Base-by-base conservation (phyloP, 2,888 invertebrate species). In the Tipula unca region DNA sequence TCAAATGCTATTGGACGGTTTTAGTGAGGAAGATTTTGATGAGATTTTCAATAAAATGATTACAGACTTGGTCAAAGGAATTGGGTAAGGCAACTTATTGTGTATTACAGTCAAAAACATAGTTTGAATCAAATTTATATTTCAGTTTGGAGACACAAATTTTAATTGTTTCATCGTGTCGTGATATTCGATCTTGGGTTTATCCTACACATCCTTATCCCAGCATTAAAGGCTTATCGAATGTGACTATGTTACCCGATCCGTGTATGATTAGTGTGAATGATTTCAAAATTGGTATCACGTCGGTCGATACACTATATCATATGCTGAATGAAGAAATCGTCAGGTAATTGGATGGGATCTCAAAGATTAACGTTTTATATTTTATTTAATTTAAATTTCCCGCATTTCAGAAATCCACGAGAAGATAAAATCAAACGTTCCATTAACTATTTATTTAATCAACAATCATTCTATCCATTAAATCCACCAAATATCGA, bases 191-290 rank as follows among this genome's bases (percentile, higher is more conserved):
- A 90, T 95, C 96, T 88, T 93, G 95, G 87, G 93, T 97, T 0
- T 98, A 95, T 90, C 98, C 98, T 3, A 97, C 97, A 0, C 95
- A 96, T 13, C 94, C 97, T 0, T 96, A 94, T 88, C 88, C 90
- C n/a, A 88, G 93, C 8, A 91, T 92, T 13, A 92, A 92, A 87
- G 92, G 92, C 84, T 93, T 92, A 88, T 88, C 92, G 8, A 95
- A 95, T 90, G 90, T 96, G 1, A 93, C 93, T 86, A 92, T 95
- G 88, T 90, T 96, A 87, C 93, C 97, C 0, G 98, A 98, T 92
- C 98, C 98, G 0, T 94, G 95, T 88, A 92, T 95, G 20, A 89
- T 98, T 3, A 93, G 94, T 88, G 91, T 98, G 85, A 94, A 95
- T 88, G 97, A 97, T 2, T 89, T 98, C 0, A 90, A 94, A 3